A percentile compares a stretch with the other conserved stretches of the same genome.
These are phyloP conservation scores for Ciconia nigra DNA, from an alignment of 2,797 vertebrate species.

Conservation along the genomic window DNA sequence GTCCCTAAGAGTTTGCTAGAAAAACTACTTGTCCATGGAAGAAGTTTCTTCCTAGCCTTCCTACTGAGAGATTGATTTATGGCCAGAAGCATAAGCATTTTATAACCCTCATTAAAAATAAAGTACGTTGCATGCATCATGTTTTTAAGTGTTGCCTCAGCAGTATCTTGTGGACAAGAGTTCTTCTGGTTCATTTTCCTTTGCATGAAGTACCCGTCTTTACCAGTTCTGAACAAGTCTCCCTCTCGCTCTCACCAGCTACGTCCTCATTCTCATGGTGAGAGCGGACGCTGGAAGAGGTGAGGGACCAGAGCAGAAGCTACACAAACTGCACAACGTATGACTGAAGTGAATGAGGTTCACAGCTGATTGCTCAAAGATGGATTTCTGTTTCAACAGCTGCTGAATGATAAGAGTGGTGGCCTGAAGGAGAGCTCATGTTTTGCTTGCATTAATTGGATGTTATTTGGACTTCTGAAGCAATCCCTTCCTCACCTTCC, in stretches of 20 bases:
- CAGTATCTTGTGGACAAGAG: neutral
- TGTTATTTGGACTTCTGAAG: neutral
- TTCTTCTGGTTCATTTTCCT: neutral
- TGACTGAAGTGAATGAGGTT: neutral
- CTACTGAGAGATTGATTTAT: neutral
- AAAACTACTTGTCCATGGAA: neutral
- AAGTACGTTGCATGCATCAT: neutral
- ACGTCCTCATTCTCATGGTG: rapidly evolving
- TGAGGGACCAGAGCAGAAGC: neutral
- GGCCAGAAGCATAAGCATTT: neutral
- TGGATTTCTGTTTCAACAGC: neutral
- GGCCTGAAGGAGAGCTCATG: neutral
- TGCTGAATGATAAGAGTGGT: neutral
- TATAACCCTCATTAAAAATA: neutral
- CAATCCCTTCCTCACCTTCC: neutral
- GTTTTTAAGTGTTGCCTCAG: neutral
- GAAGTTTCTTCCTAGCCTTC: neutral
- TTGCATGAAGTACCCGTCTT: neutral
- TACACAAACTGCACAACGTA: neutral
- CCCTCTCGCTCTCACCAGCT: neutral
- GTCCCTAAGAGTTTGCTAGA: neutral
- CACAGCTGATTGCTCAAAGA: neutral
- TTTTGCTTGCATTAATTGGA: neutral
- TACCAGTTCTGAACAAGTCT: neutral
- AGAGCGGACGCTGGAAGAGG: neutral